A percentile compares a stretch with the other conserved stretches of the same genome.
These are phyloP conservation scores for Parus major DNA, from an alignment of 2,113 vertebrate species.

Conservation along the genomic window DNA sequence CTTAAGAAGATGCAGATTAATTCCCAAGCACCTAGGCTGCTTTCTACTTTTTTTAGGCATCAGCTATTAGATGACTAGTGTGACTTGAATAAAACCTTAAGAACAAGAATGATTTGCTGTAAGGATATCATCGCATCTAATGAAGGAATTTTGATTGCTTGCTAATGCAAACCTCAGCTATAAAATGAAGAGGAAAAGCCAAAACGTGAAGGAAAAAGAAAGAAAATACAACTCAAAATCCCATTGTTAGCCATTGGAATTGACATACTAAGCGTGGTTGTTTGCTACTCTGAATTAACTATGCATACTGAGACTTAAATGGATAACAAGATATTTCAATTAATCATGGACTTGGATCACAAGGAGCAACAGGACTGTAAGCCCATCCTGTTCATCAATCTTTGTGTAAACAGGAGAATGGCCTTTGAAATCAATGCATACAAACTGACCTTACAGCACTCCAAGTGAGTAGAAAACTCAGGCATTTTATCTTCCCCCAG, in stretches of 20 bases:
- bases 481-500: conserved; percentile 14
- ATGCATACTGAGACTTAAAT: conserved; percentile 11
- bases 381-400: conserved; percentile 27
- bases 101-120: background rate
- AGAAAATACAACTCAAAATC: background rate
- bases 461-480: background rate
- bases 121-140: background rate
- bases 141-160: background rate
- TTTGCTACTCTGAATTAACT: background rate
- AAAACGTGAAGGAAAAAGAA: background rate
- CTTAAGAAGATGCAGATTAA: background rate
- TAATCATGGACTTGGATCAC: conserved; percentile 38
- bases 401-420: conserved; percentile 25
- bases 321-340: conserved; percentile 22
- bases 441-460: conserved; percentile 15
- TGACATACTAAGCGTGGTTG: background rate
- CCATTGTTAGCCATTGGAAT: background rate
- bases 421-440: conserved; percentile 27
- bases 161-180: background rate
- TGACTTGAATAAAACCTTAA: conserved; percentile 10
- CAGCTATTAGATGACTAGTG: background rate
- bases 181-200: background rate
- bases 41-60: background rate
- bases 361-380: conserved; percentile 4
- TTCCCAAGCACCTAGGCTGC: background rate